Conservation (phyloP, 2,888 invertebrate species). For the Lapara coniferarum region DNA sequence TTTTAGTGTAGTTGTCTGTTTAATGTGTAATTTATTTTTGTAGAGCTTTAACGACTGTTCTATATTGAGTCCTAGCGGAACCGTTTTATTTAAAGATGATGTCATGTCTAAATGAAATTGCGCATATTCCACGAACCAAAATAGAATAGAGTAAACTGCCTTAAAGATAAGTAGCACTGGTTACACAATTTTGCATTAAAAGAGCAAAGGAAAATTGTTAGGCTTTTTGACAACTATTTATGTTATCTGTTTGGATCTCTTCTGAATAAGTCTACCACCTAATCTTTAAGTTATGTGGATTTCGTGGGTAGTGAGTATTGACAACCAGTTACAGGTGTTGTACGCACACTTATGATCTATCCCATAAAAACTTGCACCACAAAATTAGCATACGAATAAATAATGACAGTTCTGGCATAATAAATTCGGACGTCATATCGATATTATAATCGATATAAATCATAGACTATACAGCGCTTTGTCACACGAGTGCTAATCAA, state of each 20-base stretch:
- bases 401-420: constrained; percentile 4
- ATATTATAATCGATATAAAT: constrained; percentile 18
- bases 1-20: too few species aligned
- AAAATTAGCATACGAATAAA: not conserved
- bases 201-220: too few species aligned
- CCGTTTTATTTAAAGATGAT: not conserved
- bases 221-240: too few species aligned
- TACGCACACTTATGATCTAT: not conserved
- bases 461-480: constrained; percentile 14
- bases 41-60: not conserved
- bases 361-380: not conserved
- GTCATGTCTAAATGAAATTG: constrained; percentile 2
- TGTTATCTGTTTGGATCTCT: too few species aligned
- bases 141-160: too few species aligned
- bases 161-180: too few species aligned
- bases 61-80: not conserved
- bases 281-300: too few species aligned
- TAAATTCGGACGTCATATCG: constrained; percentile 10
- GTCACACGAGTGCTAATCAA: constrained; percentile 20
- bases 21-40: too few species aligned
- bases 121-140: not conserved
- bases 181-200: too few species aligned
- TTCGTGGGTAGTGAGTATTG: too few species aligned
- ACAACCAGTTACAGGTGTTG: too few species aligned
- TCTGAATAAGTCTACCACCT: too few species aligned